phyloP scores from a whole-genome alignment of 2,113 vertebrate genomes.

The Mobula hypostoma region DNA sequence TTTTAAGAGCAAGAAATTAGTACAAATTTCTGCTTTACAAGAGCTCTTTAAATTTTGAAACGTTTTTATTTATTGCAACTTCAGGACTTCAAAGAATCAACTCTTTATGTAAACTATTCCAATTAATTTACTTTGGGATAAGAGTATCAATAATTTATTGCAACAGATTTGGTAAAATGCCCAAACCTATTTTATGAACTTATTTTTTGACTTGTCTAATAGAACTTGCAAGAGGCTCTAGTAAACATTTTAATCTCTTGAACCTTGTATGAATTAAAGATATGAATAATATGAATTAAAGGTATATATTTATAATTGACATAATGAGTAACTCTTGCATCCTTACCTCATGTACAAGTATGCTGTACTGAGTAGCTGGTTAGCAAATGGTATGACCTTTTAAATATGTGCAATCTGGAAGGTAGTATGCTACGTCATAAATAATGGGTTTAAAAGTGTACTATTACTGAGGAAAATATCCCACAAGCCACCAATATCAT shows the following conservation, averaged over 20 bases:
- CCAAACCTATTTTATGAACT: neutral
- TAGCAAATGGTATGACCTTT: neutral
- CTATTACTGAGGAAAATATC: neutral
- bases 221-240: neutral
- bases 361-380: neutral
- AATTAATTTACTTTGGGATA: neutral
- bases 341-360: too few relatives aligned
- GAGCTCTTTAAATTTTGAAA: neutral
- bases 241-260: neutral
- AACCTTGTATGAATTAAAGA: neutral
- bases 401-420: neutral
- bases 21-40: neutral
- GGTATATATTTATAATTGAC: neutral
- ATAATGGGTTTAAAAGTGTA: conserved; percentile 18
- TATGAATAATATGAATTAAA: neutral
- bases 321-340: neutral
- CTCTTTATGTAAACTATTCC: neutral
- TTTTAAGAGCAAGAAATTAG: neutral
- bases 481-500: neutral
- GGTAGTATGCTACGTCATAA: neutral
- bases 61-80: neutral
- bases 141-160: too few relatives aligned
- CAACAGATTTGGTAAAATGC: neutral
- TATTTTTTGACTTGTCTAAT: neutral
- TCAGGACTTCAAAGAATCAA: neutral